Base-by-base conservation (phyloP, 37 sponge, comb jelly and placozoan species). In the Chondrilla cf. caribensis region DNA sequence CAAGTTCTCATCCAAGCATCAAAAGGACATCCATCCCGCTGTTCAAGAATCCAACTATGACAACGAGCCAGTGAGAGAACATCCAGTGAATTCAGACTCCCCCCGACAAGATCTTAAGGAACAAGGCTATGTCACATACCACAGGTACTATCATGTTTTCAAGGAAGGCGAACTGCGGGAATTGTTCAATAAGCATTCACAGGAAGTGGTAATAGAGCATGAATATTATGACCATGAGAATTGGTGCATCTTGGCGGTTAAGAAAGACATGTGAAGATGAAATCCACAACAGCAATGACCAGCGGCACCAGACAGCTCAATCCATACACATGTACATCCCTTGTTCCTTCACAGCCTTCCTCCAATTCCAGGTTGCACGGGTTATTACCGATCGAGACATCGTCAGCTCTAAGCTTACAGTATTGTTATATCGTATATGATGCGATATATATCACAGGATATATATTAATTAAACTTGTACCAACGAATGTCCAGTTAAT, bases 121-220 rank as follows among this genome's bases (percentile, higher is more conserved):
- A 31, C 68, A 44, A 25, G 86, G 85, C 17, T 91, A 84, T 39
- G 75, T 79, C 28, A 92, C 88, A 15, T 96, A 75, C 60, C 92
- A 92, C 58, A 57, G 99, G 24, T 98, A 94, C 82, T 98, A 98
- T 62, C 99, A 98, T 60, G 95, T 98, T 44, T 98, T 98, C 83
- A 83, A 62, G 60, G 82, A 85, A 62, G 90, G 90, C 0, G 99
- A 98, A 78, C 79, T 98, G 33, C 41, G 33, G 0, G 73, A 54
- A 1, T 51, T 98, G 62, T 77, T 93, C 14, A 18, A 38, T 22
- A 24, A 36, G 35, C 9, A 38, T 21, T 60, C 90, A 0, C 25
- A 39, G 1, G 62, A 59, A 24, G 80, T 96, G 14, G 42, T 36
- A 18, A 75, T 98, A 22, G 58, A 77, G 22, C 81, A 89, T 3